Evolutionary conservation across 1,140 invertebrate species (phyloP), one percentile per base, ranked within the genome.

Genomic region (Bombus superbus): DNA sequence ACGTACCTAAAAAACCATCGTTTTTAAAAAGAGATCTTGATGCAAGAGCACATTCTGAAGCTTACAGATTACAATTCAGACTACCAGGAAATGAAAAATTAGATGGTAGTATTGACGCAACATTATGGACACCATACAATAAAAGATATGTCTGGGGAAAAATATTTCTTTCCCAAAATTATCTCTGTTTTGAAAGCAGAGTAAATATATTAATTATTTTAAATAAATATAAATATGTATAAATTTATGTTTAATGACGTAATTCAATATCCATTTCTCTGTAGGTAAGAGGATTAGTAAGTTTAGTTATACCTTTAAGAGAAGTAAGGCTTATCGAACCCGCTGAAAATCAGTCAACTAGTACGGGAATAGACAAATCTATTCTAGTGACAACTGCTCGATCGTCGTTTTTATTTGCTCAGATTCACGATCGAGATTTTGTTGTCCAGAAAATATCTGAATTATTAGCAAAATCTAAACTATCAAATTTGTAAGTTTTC

Each of bases 91-190:
- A 94, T 42, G 99, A 99, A 95, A 99, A 99, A 95, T 95, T 99
- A 59, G 99, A 99, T 95, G 99, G 99, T 0, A 97, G 97, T 86
- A 97, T 98, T 62, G 97, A 98, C 91, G 98, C 98, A 93, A 97
- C 97, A 4, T 95, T 99, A 38, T 99, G 98, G 97, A 99, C 99
- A n/a, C 99, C 98, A 0, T 99, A 98, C 92, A 98, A 99, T 93
- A 99, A 99, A 93, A 97, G 97, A 89, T 97, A 98, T 92, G 97
- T 98, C 79, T 97, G 97, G 95, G 99, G 99, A n/a, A 96, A 97
- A 89, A 96, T 99, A 87, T 99, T 98, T 95, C 94, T 99, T 42
- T 99, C 99, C 2, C 97, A 98, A 91, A 99, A 99, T 95, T 99
- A 98, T 94, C 96, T 99, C 88, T 99, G 99, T 93, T 99, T 99